Base-by-base conservation (phyloP, 2,888 invertebrate species). In the Theretra japonica region DNA sequence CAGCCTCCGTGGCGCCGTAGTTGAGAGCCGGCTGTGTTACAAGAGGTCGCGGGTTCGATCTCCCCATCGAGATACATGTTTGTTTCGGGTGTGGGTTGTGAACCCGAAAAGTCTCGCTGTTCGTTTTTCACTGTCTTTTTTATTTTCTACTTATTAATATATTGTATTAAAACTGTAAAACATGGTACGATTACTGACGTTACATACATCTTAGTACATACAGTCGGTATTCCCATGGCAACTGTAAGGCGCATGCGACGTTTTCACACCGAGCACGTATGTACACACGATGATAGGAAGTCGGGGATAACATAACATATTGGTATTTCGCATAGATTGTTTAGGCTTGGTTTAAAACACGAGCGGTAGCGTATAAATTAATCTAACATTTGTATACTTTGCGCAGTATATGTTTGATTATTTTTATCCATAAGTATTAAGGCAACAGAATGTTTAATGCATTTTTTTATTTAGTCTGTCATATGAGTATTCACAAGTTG, bases 301-400 rank as follows among this genome's bases (percentile, higher is more conserved):
- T 81, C 76, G 79, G 79, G 80, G 83, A 85, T 87, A 86, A 86
- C 85, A 79, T 83, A 85, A 86, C 88, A 87, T 90, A 89, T 91
- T 89, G 89, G 86, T 82, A 83, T 88, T 84, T 86, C 84, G 80
- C 78, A 82, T 86, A 85, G 83, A 88, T 87, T 87, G 85, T 84
- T 80, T 78, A 70, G 71, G 68, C 50, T 74, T 73, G 83, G 85
- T 79, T 28, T 68, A 70, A 70, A 74, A 1, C 48, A 73, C 53
- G 33, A 81, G 81, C 72, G 68, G 4, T 0, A 76, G 83, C 81
- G 82, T 72, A 76, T 79, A 72, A n/a, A 41, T 21, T 21, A 0
- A 21, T 1, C 1, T 23, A 8, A 21, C 2, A 21, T 57, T 7
- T 11, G 6, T 5, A 23, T 21, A n/a, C 6, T 19, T 19, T 53